Base-by-base conservation (phyloP, 2,113 vertebrate species). In the Hippocampus zosterae region DNA sequence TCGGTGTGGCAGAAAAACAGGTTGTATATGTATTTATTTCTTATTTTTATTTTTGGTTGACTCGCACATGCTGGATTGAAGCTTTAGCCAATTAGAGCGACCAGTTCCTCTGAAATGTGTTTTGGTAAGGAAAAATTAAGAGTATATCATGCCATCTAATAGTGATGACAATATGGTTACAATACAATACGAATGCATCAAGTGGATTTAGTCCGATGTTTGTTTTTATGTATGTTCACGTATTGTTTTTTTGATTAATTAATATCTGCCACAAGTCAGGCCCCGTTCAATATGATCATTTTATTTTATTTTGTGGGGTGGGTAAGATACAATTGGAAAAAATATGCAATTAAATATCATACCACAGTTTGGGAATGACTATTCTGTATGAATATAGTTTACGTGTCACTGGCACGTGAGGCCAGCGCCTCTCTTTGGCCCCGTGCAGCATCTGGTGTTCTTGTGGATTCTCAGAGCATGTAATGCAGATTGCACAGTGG, bases 371-470 rank as follows among this genome's bases (percentile, higher is more conserved):
- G 13, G 11, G 33, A 23, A 41, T 63, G 29, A 21, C 21, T 13
- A 18, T 50, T 25, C 42, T 50, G 13, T 33, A 11, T 66, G 64
- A 53, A 50, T 42, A n/a, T 23, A 79, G 74, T 68, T 10, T 72
- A 40, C 19, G 16, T 23, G 19, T 52, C 53, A 77, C 29, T 59
- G 41, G 73, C 70, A 70, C 12, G n/a, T 25, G 44, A 13, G 29
- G 15, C 19, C 10, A 10, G 19, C 72, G 8, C 50, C 60, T 83
- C 52, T 67, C 66, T 76, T 75, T 70, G 64, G 74, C 68, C 65
- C 13, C 76, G 64, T 76, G n/a, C 33, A 62, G 59, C 77, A 48
- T 84, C 81, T 80, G 73, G 48, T 76, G 84, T 78, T 53, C 68
- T 77, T 16, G 9, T 78, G 68, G 76, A 55, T 27, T 81, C 69